phyloP scores from a whole-genome alignment of 2,113 vertebrate species.

The Sinocyclocheilus anshuiensis region DNA sequence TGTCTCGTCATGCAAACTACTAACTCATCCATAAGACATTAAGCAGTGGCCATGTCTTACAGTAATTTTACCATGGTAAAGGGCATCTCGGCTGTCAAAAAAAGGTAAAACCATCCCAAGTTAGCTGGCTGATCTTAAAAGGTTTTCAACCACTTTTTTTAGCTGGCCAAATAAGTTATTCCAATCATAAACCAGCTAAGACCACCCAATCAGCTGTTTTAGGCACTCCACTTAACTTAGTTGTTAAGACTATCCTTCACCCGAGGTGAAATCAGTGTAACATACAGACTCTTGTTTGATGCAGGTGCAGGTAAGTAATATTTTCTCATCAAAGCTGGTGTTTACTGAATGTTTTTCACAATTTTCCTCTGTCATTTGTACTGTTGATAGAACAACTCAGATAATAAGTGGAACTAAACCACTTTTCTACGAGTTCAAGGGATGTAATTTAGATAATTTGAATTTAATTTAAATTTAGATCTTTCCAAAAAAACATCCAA shows the following conservation, averaged over 20 bases:
- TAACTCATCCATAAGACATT: no score
- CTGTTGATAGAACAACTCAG: neutral
- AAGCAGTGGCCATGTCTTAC: neutral
- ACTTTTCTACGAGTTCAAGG: neutral
- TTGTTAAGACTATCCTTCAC: neutral
- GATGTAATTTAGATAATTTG: constrained; percentile 11
- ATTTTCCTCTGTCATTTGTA: neutral
- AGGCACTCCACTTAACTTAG: neutral
- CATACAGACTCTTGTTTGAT: neutral
- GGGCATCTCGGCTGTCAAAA: neutral
- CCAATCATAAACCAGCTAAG: neutral
- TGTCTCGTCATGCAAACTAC: no score
- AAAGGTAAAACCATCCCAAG: neutral
- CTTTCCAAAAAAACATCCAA: neutral
- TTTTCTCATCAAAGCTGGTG: neutral
- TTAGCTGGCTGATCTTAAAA: neutral
- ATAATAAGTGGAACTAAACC: neutral
- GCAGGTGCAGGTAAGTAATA: neutral
- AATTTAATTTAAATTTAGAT: neutral
- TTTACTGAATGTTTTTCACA: neutral
- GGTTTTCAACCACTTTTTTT: neutral
- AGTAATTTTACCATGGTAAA: neutral
- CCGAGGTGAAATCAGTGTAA: neutral
- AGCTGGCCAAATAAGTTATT: neutral
- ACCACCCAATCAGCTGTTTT: neutral